These are phyloP conservation scores for Rana temporaria DNA, from an alignment of 2,113 vertebrate genomes.

Conservation along the genomic window DNA sequence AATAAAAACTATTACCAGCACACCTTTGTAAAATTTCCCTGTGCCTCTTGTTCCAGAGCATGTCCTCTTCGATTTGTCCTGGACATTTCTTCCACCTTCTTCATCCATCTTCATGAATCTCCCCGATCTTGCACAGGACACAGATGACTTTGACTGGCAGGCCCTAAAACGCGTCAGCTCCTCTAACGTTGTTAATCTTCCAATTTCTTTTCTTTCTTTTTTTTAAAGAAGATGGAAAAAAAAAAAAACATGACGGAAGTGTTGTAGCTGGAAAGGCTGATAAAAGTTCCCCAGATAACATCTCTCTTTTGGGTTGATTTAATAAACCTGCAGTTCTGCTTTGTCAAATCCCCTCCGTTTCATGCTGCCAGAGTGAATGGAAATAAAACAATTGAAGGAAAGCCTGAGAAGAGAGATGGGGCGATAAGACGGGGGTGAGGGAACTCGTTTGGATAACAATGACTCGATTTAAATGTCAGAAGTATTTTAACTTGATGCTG, in stretches of 20 bases:
- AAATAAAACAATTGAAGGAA: constrained; percentile 52
- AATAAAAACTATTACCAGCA: background rate
- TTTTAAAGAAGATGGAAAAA: background rate
- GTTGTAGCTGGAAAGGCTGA: background rate
- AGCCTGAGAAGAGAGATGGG: background rate
- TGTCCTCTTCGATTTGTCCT: too few species aligned
- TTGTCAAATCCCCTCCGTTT: constrained; percentile 58
- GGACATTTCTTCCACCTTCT: background rate
- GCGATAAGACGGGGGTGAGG: background rate
- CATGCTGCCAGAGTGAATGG: constrained; percentile 51
- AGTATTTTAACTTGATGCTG: constrained; percentile 24
- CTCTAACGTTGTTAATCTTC: constrained; percentile 39
- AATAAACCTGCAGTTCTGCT: constrained; percentile 59
- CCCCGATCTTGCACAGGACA: accelerated
- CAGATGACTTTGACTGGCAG: background rate
- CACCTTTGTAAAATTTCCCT: background rate
- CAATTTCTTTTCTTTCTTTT: constrained; percentile 19
- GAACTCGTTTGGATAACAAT: constrained; percentile 12
- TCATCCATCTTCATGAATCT: background rate
- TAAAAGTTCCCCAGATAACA: constrained; percentile 37
- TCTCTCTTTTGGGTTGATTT: constrained; percentile 50
- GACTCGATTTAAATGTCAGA: background rate
- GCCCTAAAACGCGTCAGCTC: constrained; percentile 60
- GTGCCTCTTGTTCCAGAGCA: background rate
- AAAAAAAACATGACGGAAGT: background rate